Conservation (phyloP, 1,140 invertebrate species). For the Heliconius himera region DNA sequence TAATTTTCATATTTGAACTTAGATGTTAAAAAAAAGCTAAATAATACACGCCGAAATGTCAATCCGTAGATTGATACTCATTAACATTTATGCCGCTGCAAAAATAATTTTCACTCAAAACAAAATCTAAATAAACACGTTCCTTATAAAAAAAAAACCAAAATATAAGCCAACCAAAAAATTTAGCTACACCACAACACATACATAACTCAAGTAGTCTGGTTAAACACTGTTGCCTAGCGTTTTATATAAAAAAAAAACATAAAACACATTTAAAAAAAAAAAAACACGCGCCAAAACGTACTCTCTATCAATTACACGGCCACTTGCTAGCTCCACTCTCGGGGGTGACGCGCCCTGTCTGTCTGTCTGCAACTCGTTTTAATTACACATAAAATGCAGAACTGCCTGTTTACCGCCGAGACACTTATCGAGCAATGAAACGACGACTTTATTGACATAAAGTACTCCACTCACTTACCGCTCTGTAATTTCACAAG, state of each 20-base stretch:
- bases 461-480: conserved; percentile 42
- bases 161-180: neutral
- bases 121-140: neutral
- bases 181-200: neutral
- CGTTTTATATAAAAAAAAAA: neutral
- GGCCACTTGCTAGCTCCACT: conserved; percentile 18
- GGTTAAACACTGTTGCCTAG: neutral
- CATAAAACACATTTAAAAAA: neutral
- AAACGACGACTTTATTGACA: conserved; percentile 63
- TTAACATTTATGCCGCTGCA: no score
- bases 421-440: conserved; percentile 59
- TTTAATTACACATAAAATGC: conserved; percentile 71
- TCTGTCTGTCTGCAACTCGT: conserved; percentile 42
- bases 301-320: conserved; percentile 30
- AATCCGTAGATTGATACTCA: no score
- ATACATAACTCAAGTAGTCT: neutral
- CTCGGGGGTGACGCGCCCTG: conserved; percentile 17
- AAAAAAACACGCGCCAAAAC: conserved; percentile 22
- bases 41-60: no score
- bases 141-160: neutral
- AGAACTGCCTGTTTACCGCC: conserved; percentile 59
- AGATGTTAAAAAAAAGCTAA: no score
- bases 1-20: no score
- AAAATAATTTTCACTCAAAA: neutral
- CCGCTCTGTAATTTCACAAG: conserved; percentile 39